These are phyloP conservation scores for Oriolus oriolus DNA, from an alignment of 2,113 vertebrate genomes.

Conservation along the genomic window DNA sequence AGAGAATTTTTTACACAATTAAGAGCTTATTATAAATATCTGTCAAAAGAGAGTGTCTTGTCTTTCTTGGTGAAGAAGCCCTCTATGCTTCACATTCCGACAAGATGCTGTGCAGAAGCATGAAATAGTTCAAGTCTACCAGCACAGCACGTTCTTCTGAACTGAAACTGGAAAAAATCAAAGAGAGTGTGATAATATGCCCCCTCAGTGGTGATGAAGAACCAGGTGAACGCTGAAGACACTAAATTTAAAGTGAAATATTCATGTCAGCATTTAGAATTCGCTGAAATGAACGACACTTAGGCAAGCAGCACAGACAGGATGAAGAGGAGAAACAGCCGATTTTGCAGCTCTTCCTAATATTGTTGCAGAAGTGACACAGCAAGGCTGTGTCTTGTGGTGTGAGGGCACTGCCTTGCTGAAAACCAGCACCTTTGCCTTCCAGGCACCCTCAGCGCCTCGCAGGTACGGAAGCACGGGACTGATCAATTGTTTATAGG, in stretches of 20 bases:
- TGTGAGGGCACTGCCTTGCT: background rate
- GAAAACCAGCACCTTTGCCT: background rate
- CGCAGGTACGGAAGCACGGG: accelerated
- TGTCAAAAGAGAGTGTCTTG: background rate
- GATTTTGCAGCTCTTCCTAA: background rate
- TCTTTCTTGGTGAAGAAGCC: background rate
- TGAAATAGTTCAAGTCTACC: background rate
- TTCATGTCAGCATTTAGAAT: background rate
- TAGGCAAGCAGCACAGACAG: background rate
- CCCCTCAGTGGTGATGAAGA: background rate
- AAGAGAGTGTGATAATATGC: background rate
- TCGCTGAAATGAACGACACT: background rate
- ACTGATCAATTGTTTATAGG: background rate
- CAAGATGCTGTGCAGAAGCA: background rate
- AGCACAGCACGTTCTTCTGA: background rate
- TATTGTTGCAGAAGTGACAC: background rate
- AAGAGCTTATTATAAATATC: background rate
- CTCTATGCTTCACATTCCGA: background rate
- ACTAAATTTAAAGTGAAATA: background rate
- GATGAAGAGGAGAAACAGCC: background rate
- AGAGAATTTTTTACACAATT: background rate
- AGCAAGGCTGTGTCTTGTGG: background rate
- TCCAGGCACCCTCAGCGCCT: background rate
- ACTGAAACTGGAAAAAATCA: background rate
- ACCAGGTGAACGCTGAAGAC: background rate